phyloP scores from a whole-genome alignment of 1,140 invertebrate genomes.

The Chlorops oryzae region DNA sequence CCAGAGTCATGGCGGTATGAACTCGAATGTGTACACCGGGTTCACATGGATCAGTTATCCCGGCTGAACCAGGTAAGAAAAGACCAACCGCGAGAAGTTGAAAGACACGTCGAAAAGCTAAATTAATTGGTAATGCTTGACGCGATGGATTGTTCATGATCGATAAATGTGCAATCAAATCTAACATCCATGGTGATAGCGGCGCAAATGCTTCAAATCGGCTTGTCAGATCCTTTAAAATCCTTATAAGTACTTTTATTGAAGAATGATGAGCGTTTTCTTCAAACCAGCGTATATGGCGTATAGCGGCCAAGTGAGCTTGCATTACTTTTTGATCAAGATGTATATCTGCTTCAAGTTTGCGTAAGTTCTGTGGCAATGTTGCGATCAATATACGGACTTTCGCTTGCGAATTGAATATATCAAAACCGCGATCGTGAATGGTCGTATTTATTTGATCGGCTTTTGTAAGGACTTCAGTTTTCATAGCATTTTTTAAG shows the following conservation, averaged over 20 bases:
- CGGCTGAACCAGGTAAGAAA: conserved; percentile 90
- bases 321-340: conserved; percentile 80
- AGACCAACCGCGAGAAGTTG: conserved; percentile 89
- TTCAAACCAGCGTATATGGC: conserved; percentile 96
- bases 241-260: conserved; percentile 85
- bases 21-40: conserved; percentile 80
- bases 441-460: conserved; percentile 58
- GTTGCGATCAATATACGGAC: conserved; percentile 89
- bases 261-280: conserved; percentile 97
- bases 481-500: conserved; percentile 62
- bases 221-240: conserved; percentile 82
- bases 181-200: conserved; percentile 93
- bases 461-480: conserved; percentile 55
- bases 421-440: conserved; percentile 77
- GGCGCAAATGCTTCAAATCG: conserved; percentile 86
- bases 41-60: conserved; percentile 91
- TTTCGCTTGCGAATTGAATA: conserved; percentile 72
- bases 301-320: conserved; percentile 85
- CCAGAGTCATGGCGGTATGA: conserved; percentile 85
- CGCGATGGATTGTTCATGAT: conserved; percentile 94
- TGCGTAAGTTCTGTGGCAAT: conserved; percentile 85
- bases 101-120: conserved; percentile 79
- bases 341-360: conserved; percentile 87
- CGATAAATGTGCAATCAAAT: conserved; percentile 90
- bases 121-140: conserved; percentile 86